Evolutionary conservation across 2,888 invertebrate species (phyloP).

Genomic region (Cryptocephalus primarius): DNA sequence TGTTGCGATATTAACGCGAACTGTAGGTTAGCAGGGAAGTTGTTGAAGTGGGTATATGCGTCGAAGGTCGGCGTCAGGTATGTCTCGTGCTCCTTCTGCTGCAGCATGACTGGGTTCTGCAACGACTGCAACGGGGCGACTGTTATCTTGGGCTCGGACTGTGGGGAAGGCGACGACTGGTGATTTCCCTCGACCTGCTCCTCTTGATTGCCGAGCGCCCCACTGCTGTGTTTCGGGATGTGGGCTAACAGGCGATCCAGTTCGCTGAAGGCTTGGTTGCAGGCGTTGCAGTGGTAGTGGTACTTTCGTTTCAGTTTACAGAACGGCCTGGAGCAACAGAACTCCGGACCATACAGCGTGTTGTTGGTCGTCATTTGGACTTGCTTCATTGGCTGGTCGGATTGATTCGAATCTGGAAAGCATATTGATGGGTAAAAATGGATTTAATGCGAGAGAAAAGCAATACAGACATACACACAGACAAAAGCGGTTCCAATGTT

Average conservation of each 20-base stretch:
- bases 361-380: slow-evolving; percentile 27
- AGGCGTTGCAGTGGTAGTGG: slow-evolving; percentile 70
- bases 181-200: slow-evolving; percentile 30
- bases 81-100: slow-evolving; percentile 12
- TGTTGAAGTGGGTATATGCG: slow-evolving; percentile 33
- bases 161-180: slow-evolving; percentile 14
- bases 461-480: no score
- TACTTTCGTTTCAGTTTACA: slow-evolving; percentile 69
- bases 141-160: slow-evolving; percentile 31
- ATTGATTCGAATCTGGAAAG: slow-evolving; percentile 13
- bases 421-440: neutral
- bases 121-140: slow-evolving; percentile 34
- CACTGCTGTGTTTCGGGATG: slow-evolving; percentile 57
- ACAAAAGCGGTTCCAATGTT: no score
- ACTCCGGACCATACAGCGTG: slow-evolving; percentile 50
- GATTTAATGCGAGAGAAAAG: neutral
- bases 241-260: slow-evolving; percentile 56
- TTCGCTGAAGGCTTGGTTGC: slow-evolving; percentile 72
- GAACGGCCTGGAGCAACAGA: slow-evolving; percentile 63
- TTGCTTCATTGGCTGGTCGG: slow-evolving; percentile 4
- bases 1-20: slow-evolving; percentile 36
- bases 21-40: slow-evolving; percentile 35
- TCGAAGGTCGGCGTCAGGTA: slow-evolving; percentile 33
- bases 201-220: slow-evolving; percentile 41
- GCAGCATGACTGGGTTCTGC: slow-evolving; percentile 25